phyloP scores from a whole-genome alignment of 2,797 vertebrate species.

The Setipinna tenuifilis region DNA sequence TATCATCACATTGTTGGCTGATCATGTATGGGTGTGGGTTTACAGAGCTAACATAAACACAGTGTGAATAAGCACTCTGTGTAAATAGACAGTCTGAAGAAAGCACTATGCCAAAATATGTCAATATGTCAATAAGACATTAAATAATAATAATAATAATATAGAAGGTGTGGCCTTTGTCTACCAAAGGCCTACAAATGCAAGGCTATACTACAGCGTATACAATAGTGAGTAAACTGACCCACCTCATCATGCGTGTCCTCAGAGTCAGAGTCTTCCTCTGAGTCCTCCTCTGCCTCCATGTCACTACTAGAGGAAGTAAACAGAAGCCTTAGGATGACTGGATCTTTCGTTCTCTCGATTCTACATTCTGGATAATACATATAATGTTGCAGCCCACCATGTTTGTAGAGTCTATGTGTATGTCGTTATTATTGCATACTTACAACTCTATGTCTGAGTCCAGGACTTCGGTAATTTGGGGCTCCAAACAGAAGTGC shows the following conservation, averaged over 20 bases:
- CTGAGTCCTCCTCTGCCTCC: conserved; percentile 63
- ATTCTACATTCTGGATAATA: neutral
- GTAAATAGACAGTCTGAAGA: too few relatives aligned
- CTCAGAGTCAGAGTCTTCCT: conserved; percentile 58
- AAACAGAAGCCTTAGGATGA: conserved; percentile 26
- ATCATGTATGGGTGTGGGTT: too few relatives aligned
- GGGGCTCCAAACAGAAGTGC: conserved; percentile 63
- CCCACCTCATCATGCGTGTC: neutral
- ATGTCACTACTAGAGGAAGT: conserved; percentile 52
- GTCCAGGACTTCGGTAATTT: conserved; percentile 65
- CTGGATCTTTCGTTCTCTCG: neutral
- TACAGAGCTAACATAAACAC: too few relatives aligned
- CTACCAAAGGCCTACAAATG: neutral
- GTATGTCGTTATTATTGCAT: neutral
- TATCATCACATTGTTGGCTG: too few relatives aligned
- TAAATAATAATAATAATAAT: too few relatives aligned
- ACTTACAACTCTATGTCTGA: conserved; percentile 70
- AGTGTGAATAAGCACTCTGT: too few relatives aligned
- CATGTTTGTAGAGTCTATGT: neutral
- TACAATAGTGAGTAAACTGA: neutral
- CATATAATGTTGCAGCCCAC: neutral
- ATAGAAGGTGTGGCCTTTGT: too few relatives aligned
- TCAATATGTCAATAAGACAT: too few relatives aligned
- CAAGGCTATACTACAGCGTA: neutral
- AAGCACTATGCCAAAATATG: too few relatives aligned